Conservation (phyloP, 2,797 vertebrate genomes). For the Sebastes variabilis region DNA sequence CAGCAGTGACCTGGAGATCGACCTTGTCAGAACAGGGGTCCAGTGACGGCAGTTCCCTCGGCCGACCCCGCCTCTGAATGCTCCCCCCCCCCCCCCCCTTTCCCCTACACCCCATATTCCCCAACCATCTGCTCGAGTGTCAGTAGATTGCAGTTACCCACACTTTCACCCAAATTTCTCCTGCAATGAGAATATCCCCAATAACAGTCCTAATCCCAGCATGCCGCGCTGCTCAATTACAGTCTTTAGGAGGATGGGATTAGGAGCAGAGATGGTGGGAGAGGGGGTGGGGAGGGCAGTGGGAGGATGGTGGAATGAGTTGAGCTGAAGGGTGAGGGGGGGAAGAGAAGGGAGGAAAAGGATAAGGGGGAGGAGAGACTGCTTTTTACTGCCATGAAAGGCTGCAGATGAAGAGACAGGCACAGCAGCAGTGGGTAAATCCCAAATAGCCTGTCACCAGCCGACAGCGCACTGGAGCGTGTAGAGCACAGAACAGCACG, state of each 20-base stretch:
- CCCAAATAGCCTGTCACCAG: slow-evolving; percentile 82
- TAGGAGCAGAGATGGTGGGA: slow-evolving; percentile 71
- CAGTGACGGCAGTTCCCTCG: slow-evolving; percentile 30
- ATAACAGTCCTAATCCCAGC: slow-evolving; percentile 84
- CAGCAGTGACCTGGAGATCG: slow-evolving; percentile 70
- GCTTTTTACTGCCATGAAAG: slow-evolving; percentile 75
- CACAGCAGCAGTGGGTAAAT: slow-evolving; percentile 80
- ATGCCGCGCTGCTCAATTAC: slow-evolving; percentile 81
- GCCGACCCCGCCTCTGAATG: slow-evolving; percentile 20
- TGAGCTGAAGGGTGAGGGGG: slow-evolving; percentile 58
- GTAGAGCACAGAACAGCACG: slow-evolving; percentile 68
- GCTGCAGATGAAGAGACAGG: slow-evolving; percentile 80
- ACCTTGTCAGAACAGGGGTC: slow-evolving; percentile 76
- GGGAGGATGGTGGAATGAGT: slow-evolving; percentile 67
- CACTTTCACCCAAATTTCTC: slow-evolving; percentile 74
- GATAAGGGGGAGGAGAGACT: slow-evolving; percentile 67
- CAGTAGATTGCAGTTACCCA: slow-evolving; percentile 52
- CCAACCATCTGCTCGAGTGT: slow-evolving; percentile 44
- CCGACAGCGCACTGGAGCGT: slow-evolving; percentile 81
- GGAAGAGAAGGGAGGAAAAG: slow-evolving; percentile 38
- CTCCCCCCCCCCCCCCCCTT: not conserved
- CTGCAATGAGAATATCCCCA: slow-evolving; percentile 75
- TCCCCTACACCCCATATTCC: not conserved
- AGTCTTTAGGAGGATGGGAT: slow-evolving; percentile 83
- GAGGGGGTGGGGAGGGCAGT: slow-evolving; percentile 14